Base-by-base conservation (phyloP, 1,140 invertebrate species). In the Sycophila sp. region DNA sequence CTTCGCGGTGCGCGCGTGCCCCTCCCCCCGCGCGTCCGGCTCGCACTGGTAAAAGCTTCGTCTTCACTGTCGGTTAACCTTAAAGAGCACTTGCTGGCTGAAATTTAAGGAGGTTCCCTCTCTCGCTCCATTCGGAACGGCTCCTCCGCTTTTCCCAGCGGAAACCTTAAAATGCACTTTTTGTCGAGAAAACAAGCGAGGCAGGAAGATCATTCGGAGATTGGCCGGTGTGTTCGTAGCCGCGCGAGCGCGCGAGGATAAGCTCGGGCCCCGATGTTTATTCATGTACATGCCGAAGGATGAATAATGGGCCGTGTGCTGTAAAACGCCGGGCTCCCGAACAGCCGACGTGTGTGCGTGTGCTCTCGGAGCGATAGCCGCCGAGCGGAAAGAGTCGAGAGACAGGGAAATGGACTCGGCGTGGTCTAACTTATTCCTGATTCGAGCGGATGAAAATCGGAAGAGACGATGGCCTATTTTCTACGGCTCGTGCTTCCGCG, bases 201-300 rank as follows among this genome's bases (percentile, higher is more conserved):
- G 36, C 32, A 64, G 69, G 26, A 71, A 71, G 60, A 71, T 71
- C 60, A 64, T 65, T 63, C 24, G 60, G 4, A 56, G 60, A 71
- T 71, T 55, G n/a, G n/a, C n/a, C n/a, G n/a, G n/a, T n/a, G n/a
- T n/a, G n/a, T n/a, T n/a, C n/a, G n/a, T n/a, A n/a, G 15, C 30
- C 38, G 32, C 30, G 34, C 36, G 15, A 22, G 47, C 30, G 17
- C 11, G 26, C 45, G 26, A 28, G 32, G 38, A 60, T 7, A n/a
- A n/a, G n/a, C n/a, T n/a, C 6, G 10, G 10, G 17, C 17, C 24
- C n/a, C 36, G 15, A 70, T 63, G 68, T 58, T 71, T 71, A 65
- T 71, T 71, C 69, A 71, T 71, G 69, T 71, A 45, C 51, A 64
- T 64, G 60, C 60, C 53, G 60, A 71, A 71, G 49, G 60, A 71